Evolutionary conservation across 2,888 invertebrate species (phyloP).

Genomic region (Spodoptera picta): DNA sequence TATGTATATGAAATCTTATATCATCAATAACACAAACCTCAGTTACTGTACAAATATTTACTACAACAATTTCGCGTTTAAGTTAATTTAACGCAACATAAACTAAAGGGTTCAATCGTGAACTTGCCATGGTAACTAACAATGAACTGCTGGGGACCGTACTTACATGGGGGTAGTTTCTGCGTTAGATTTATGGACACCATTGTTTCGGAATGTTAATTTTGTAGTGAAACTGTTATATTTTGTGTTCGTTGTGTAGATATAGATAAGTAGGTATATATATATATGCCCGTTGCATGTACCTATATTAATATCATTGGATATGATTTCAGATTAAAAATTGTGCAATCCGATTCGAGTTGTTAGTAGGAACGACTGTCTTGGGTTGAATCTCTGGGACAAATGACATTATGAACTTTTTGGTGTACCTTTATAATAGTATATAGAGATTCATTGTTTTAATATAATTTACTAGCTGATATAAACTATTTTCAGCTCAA

Average conservation of each 20-base stretch:
- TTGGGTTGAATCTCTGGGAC: too few species aligned
- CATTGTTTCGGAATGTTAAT: slow-evolving; percentile 30
- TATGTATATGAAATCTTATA: background rate
- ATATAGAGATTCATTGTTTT: too few species aligned
- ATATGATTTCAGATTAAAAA: too few species aligned
- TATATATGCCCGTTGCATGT: background rate
- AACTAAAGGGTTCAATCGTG: slow-evolving; percentile 46
- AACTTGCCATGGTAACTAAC: slow-evolving; percentile 27
- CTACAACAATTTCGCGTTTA: slow-evolving; percentile 38
- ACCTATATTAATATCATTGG: background rate
- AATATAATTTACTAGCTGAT: too few species aligned
- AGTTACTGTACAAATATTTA: slow-evolving; percentile 31
- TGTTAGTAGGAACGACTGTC: too few species aligned
- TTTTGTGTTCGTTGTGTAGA: background rate
- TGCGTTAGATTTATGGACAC: slow-evolving; percentile 52
- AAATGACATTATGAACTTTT: too few species aligned
- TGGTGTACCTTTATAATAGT: background rate
- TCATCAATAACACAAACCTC: background rate
- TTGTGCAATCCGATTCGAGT: too few species aligned
- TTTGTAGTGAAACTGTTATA: slow-evolving; percentile 4
- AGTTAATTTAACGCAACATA: slow-evolving; percentile 59
- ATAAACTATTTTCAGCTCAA: too few species aligned
- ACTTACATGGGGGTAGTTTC: slow-evolving; percentile 47
- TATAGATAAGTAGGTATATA: too few species aligned
- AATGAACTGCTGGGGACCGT: slow-evolving; percentile 52